A percentile compares a stretch with the other conserved stretches of the same genome.
Conservation (phyloP, 2,797 vertebrate species). For the Catharus ustulatus region DNA sequence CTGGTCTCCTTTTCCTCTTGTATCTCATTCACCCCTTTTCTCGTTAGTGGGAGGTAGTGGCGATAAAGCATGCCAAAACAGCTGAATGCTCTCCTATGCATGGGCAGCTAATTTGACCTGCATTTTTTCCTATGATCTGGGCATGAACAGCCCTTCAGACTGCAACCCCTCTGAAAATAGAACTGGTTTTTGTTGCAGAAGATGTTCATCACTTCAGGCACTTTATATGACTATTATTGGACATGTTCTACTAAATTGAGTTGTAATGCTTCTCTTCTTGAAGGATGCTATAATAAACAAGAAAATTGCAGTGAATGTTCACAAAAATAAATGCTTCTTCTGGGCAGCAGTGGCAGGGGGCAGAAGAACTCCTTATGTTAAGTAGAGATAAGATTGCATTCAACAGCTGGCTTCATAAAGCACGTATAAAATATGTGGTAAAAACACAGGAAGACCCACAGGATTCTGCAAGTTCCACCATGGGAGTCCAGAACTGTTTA, state of each 20-base stretch:
- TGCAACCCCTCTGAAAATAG: not conserved
- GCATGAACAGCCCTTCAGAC: not conserved
- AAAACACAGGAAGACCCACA: not conserved
- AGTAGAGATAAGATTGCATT: constrained; percentile 6
- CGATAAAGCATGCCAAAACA: not conserved
- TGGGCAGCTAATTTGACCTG: not conserved
- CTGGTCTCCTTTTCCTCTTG: fast-evolving
- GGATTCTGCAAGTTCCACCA: constrained; percentile 4
- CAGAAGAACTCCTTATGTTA: constrained; percentile 30
- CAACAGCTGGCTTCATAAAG: constrained; percentile 44
- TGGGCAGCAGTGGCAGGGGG: constrained; percentile 15
- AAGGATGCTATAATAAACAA: not conserved
- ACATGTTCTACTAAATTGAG: not conserved
- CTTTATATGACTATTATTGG: not conserved
- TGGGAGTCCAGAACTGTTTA: not conserved
- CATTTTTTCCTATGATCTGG: not conserved
- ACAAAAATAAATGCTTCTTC: not conserved
- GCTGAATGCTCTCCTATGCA: not conserved
- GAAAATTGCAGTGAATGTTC: not conserved
- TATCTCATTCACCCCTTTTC: not conserved
- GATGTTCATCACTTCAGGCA: not conserved
- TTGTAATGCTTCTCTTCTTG: not conserved
- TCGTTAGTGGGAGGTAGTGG: not conserved
- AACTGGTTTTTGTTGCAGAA: not conserved
- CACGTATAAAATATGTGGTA: not conserved